A percentile compares a stretch with the other conserved stretches of the same genome.
Evolutionary conservation across 2,113 vertebrate species (phyloP).

Genomic region (Cryptoleucopteryx plumbea): DNA sequence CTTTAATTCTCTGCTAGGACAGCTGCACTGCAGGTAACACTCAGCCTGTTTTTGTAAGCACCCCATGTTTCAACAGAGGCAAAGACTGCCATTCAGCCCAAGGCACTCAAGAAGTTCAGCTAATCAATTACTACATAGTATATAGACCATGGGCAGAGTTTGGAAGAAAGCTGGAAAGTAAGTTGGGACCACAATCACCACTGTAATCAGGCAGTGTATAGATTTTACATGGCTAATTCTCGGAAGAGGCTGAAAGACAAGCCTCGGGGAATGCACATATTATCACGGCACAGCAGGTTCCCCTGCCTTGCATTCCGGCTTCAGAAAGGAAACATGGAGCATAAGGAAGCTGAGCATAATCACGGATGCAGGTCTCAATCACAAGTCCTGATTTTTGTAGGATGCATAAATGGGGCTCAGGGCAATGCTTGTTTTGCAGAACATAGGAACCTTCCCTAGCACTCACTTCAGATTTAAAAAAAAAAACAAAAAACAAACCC

Average conservation of each 20-base stretch:
- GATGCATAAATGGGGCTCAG: not conserved
- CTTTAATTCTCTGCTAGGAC: not conserved
- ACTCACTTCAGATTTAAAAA: not conserved
- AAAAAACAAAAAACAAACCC: not conserved
- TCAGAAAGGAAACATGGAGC: not conserved
- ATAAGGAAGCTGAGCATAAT: not conserved
- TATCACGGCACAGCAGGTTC: not conserved
- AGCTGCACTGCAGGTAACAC: not conserved
- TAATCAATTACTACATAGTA: not conserved
- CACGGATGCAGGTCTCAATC: not conserved
- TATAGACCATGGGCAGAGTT: not conserved
- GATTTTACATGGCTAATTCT: not conserved
- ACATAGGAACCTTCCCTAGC: not conserved
- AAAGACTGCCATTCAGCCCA: not conserved
- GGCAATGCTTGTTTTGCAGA: not conserved
- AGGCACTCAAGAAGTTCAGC: not conserved
- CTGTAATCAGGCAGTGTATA: not conserved
- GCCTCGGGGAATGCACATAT: not conserved
- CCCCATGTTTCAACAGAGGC: not conserved
- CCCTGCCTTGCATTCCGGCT: not conserved
- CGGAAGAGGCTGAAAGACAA: not conserved
- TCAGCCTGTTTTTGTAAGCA: not conserved
- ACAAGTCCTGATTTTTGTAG: not conserved
- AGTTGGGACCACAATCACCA: not conserved
- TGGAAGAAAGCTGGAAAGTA: not conserved